A percentile compares a stretch with the other conserved stretches of the same genome.
These are phyloP conservation scores for Oscheius sp. DNA, from an alignment of 2,888 invertebrate species.

Conservation along the genomic window DNA sequence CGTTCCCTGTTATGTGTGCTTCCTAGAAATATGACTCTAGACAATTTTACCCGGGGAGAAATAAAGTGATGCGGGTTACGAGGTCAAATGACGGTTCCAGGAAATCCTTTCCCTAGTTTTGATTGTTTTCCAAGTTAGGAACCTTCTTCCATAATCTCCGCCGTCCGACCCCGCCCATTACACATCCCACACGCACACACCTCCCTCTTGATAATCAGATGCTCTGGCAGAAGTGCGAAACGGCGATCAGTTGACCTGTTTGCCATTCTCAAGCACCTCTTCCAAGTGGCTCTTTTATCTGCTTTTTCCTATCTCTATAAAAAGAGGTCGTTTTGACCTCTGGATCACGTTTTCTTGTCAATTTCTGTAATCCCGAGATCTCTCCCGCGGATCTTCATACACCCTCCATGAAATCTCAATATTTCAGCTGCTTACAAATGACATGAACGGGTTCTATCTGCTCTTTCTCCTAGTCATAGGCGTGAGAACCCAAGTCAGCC, in stretches of 20 bases:
- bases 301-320: slow-evolving; percentile 13
- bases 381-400: no score
- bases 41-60: no score
- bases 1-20: no score
- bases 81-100: no score
- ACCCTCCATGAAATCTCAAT: no score
- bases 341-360: no score
- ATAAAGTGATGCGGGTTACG: no score
- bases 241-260: slow-evolving; percentile 29
- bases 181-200: slow-evolving; percentile 16
- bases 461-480: slow-evolving; percentile 1
- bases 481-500: slow-evolving; percentile 53
- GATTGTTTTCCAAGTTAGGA: slow-evolving; percentile 7
- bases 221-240: slow-evolving; percentile 26
- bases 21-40: no score
- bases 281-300: slow-evolving; percentile 25
- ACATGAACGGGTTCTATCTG: slow-evolving; percentile 8
- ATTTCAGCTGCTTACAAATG: slow-evolving; percentile 13
- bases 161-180: slow-evolving; percentile 11
- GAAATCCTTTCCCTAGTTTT: not conserved
- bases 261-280: slow-evolving; percentile 23
- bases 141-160: slow-evolving; percentile 26
- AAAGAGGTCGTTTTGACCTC: no score
- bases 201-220: slow-evolving; percentile 33
- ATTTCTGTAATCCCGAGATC: no score